These are phyloP conservation scores for Drosophila formosana DNA, from an alignment of 2,888 invertebrate species.

Conservation along the genomic window DNA sequence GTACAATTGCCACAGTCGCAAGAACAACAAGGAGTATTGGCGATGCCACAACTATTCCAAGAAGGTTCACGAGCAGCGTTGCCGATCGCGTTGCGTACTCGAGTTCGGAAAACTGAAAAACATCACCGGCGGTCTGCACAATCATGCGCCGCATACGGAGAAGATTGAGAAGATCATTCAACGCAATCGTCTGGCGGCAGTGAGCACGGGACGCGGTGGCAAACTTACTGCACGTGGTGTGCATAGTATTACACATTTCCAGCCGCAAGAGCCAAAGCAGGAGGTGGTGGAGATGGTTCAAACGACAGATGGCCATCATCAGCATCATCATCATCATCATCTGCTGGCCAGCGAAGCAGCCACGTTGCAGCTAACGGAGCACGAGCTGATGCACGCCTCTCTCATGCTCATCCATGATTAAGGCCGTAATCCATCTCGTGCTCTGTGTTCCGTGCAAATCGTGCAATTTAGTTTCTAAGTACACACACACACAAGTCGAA, in stretches of 20 bases:
- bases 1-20: conserved; percentile 85
- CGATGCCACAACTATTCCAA: conserved; percentile 85
- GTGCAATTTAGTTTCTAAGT: conserved; percentile 69
- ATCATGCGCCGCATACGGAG: conserved; percentile 84
- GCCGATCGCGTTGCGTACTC: conserved; percentile 85
- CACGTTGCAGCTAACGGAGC: conserved; percentile 67
- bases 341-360: conserved; percentile 43
- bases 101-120: conserved; percentile 83
- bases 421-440: not conserved
- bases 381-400: conserved; percentile 70
- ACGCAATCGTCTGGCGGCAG: conserved; percentile 77
- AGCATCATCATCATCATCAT: conserved; percentile 38
- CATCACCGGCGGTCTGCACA: conserved; percentile 84
- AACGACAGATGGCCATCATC: conserved; percentile 25
- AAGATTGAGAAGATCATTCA: conserved; percentile 84
- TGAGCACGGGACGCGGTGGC: conserved; percentile 46
- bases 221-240: conserved; percentile 50
- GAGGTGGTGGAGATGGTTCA: conserved; percentile 37
- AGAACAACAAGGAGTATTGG: conserved; percentile 85
- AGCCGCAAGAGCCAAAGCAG: conserved; percentile 42
- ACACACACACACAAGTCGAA: conserved; percentile 41
- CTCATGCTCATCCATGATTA: conserved; percentile 75
- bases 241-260: conserved; percentile 46
- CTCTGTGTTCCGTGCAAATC: conserved; percentile 12
- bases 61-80: conserved; percentile 82